Evolutionary conservation across 2,888 invertebrate species (phyloP), one percentile per base, ranked within the genome.

Genomic region (Torymus tubicola): DNA sequence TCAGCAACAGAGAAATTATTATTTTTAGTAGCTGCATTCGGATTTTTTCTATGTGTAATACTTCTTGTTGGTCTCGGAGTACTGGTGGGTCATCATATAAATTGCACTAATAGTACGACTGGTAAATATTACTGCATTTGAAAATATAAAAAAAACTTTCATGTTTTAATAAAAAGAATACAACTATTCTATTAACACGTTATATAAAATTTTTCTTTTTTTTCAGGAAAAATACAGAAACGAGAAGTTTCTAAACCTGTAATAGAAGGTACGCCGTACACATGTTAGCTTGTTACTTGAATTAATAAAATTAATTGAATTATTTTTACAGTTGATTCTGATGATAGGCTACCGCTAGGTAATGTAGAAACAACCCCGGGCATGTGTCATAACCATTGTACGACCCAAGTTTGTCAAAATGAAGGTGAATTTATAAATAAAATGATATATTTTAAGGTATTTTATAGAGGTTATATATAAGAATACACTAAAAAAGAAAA

Each of bases 361-460:
- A n/a, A 55, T 64, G 24, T 42, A 42, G 8, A 42, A 42, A 52
- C 52, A 24, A 55, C 10, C 4, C 16, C 53, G 16, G 57, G 31
- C 14, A 24, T 10, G n/a, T 50, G 64, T 14, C 55, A 58, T 57
- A 55, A 74, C 42, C 13, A 58, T 21, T 74, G 74, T 65, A 21
- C 64, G 50, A 58, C 65, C 14, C 31, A 4, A 50, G 50, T 42
- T 13, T 74, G 74, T 13, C 65, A 65, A 65, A 74, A 57, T 57
- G 65, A 74, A 74, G 74, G 74, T 74, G 13, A 73, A n/a, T 31
- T 73, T 13, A 63, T 55, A 21, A 73, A 42, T 55, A 42, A 73
- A 42, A 42, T 42, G 8, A 42, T 42, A 42, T 8, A 42, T 42
- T 42, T 42, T 8, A 42, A 42, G 42, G 8, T 42, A 8, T 42